Evolutionary conservation across 2,113 vertebrate genomes (phyloP), one percentile per base, ranked within the genome.

Genomic region (Prionailurus bengalensis): DNA sequence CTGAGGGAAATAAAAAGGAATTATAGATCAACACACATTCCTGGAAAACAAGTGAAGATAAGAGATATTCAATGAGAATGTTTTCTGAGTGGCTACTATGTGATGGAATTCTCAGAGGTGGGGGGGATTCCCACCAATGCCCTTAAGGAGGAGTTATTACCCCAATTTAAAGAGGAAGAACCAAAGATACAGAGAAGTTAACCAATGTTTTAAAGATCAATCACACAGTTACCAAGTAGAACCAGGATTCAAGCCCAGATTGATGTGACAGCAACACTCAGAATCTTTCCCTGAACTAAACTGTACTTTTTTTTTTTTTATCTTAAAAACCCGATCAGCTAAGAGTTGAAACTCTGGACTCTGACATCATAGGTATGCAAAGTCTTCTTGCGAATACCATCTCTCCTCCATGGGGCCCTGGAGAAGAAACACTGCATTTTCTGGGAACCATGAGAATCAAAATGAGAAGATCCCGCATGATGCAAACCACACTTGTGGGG

Each of bases 331-430:
- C 84, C 63, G 25, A 81, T 79, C 71, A 55, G 68, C 74, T 68
- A 91, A 53, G 82, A 84, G 85, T 68, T 93, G 78, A 82, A 78
- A 94, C 21, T n/a, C 42, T 48, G 84, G 25, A 45, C 42, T 79
- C 84, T 95, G 94, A 95, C 95, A 82, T 90, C 94, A 94, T 16
- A 79, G 71, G 89, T 80, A 70, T 51, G 94, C 83, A 70, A 66
- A 81, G 19, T 74, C 79, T 88, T 94, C 76, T 58, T 83, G 73
- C 93, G 51, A 91, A 73, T n/a, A 29, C 68, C 19, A 19, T 63
- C 80, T 94, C 45, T 48, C 71, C n/a, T n/a, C 25, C 70, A 82
- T 1, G 5, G 17, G 71, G 88, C 80, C 45, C 91, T 45, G 81
- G 53, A 91, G 51, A 80, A 92, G 88, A 93, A 91, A 70, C 42